Percentiles rank a stretch among this genome's conserved stretches.
Conservation (phyloP, 2,113 vertebrate species). For the Percina caprodes region DNA sequence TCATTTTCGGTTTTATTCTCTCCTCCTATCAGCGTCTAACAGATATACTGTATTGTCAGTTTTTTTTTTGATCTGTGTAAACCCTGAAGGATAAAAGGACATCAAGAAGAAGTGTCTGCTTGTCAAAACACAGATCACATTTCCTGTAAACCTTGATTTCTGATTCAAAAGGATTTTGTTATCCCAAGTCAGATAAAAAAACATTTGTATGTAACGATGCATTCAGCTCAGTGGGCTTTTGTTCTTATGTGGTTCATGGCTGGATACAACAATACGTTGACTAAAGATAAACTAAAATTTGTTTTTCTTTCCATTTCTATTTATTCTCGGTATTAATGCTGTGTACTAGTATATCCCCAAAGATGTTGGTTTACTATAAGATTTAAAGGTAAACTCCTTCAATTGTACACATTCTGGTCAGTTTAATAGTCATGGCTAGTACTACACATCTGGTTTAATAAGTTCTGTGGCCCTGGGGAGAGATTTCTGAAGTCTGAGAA, state of each 20-base stretch:
- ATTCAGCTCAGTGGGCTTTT: neutral
- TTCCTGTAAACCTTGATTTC: conserved; percentile 9
- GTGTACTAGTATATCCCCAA: no score
- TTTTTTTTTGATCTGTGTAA: conserved; percentile 33
- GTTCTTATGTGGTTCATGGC: neutral
- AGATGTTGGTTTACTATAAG: neutral
- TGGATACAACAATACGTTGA: neutral
- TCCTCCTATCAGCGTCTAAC: conserved; percentile 33
- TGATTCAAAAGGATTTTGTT: neutral
- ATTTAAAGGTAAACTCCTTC: conserved; percentile 6
- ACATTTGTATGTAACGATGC: neutral
- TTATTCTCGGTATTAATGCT: neutral
- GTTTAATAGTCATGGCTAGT: neutral
- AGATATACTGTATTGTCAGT: conserved; percentile 10
- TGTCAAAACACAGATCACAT: neutral
- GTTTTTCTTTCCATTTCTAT: neutral
- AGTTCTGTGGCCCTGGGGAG: neutral
- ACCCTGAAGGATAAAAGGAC: conserved; percentile 28
- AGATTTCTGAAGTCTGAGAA: conserved; percentile 3
- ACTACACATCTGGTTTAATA: neutral
- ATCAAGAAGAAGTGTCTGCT: neutral
- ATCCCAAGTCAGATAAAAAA: neutral
- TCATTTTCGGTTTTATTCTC: conserved; percentile 27
- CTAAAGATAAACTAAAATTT: neutral
- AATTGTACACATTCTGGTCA: neutral